These are phyloP conservation scores for Eupithecia centaureata DNA, from an alignment of 2,888 invertebrate species.

Conservation along the genomic window DNA sequence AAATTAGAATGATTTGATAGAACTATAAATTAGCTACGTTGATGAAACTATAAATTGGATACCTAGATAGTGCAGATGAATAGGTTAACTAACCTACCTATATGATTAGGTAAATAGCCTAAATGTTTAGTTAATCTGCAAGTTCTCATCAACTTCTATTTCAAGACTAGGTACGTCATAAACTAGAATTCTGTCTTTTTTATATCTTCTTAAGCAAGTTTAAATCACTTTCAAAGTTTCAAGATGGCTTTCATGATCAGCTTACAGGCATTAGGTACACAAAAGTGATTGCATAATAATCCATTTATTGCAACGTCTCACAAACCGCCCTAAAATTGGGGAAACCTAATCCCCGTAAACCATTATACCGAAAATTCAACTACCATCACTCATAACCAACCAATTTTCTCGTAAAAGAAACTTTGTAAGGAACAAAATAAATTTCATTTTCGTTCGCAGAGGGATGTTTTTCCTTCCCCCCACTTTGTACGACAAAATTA, in stretches of 20 bases:
- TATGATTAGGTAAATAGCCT: no score
- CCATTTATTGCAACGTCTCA: constrained; percentile 75
- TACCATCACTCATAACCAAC: constrained; percentile 65
- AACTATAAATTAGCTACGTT: no score
- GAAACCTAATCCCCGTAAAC: constrained; percentile 80
- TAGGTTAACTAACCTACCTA: no score
- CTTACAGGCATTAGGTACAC: constrained; percentile 33
- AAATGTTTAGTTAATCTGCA: no score
- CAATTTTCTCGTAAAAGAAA: constrained; percentile 49
- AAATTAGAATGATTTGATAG: no score
- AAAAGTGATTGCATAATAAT: constrained; percentile 76
- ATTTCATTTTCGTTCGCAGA: constrained; percentile 59
- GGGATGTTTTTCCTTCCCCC: constrained; percentile 56
- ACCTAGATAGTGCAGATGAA: no score
- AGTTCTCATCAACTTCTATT: no score
- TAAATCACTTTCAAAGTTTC: constrained; percentile 28
- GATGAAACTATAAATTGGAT: no score
- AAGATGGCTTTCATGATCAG: constrained; percentile 36
- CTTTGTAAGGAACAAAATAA: constrained; percentile 60
- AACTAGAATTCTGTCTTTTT: neutral
- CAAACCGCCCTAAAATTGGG: constrained; percentile 68
- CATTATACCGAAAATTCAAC: constrained; percentile 78
- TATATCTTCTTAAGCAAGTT: neutral
- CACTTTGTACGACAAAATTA: constrained; percentile 51
- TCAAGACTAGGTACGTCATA: no score